phyloP scores from a whole-genome alignment of 2,113 vertebrate genomes.

The Tenrec ecaudatus region DNA sequence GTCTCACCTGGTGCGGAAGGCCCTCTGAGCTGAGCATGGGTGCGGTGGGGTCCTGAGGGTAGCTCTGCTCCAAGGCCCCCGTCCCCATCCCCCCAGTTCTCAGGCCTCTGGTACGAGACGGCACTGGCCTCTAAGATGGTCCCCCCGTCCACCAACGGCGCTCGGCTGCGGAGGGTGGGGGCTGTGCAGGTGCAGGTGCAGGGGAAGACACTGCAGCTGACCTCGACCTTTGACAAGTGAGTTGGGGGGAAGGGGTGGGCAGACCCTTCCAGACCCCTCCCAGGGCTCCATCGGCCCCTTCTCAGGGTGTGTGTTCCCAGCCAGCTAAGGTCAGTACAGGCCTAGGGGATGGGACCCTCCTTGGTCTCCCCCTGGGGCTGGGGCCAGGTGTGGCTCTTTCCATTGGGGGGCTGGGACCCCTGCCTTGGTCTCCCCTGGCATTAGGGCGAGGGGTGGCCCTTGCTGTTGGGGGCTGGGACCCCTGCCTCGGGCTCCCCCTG shows the following conservation, averaged over 20 bases:
- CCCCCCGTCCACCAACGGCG: rapidly evolving
- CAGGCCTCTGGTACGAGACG: conserved; percentile 51
- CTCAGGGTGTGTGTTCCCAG: neutral
- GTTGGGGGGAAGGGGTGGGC: neutral
- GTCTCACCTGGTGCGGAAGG: no score
- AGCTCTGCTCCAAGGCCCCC: no score
- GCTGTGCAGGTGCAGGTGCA: neutral
- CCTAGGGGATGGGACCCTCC: neutral
- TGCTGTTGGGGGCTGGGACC: neutral
- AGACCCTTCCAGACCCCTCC: neutral
- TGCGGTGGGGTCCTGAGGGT: neutral
- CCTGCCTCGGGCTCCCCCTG: neutral
- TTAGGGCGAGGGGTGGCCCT: no score
- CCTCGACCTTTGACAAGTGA: neutral
- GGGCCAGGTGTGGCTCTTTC: no score
- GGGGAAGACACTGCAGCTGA: neutral
- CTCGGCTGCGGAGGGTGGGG: neutral
- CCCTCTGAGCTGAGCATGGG: neutral
- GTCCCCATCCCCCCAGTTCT: neutral
- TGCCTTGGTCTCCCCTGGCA: neutral
- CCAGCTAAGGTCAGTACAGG: neutral
- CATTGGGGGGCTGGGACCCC: neutral
- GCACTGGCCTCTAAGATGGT: neutral
- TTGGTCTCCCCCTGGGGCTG: no score
- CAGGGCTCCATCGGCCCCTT: neutral